Base-by-base conservation (phyloP, 2,888 invertebrate genomes). In the Hirtodrosophila cameraria region DNA sequence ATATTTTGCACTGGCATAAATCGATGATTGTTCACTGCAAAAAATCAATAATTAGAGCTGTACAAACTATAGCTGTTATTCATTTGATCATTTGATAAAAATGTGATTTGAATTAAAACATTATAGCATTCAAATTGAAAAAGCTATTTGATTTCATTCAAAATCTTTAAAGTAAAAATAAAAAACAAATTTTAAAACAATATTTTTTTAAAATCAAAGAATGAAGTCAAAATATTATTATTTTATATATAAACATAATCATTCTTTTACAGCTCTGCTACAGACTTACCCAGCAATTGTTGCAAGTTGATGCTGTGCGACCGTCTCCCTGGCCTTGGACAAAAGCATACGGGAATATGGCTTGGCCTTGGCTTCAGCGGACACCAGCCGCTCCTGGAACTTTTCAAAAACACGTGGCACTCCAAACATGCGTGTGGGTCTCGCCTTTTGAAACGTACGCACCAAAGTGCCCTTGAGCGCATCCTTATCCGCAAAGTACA, bases 391-490 rank as follows among this genome's bases (percentile, higher is more conserved):
- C 84, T 97, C 98, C 80, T 95, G 93, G 88, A 98, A 96, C 91
- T 98, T 98, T 90, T 98, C 98, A 94, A 95, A 98, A 0, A 98
- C 96, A 64, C 98, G 92, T 1, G 98, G 98, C 0, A 98, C 97
- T 0, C 94, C 97, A 43, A 97, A 91, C 81, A 98, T 95, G 53
- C 92, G 92, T 0, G 97, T 97, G 0, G 98, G 98, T 57, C 94
- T 92, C 1, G 95, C 95, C 89, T 94, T 94, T 59, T 92, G 91
- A 35, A 97, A 91, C 0, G 95, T 96, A 27, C 94, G 93, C 0
- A 95, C 91, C 42, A 97, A 91, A 41, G 93, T 94, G 49, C 97
- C 97, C 90, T 95, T 97, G 2, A 98, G 91, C 0, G 97, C 97
- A 90, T 97, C 95, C 50, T 95, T 96, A 86, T 96, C 95, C 3